These are phyloP conservation scores for Xenopus petersii DNA, from an alignment of 2,797 vertebrate species.

Conservation along the genomic window DNA sequence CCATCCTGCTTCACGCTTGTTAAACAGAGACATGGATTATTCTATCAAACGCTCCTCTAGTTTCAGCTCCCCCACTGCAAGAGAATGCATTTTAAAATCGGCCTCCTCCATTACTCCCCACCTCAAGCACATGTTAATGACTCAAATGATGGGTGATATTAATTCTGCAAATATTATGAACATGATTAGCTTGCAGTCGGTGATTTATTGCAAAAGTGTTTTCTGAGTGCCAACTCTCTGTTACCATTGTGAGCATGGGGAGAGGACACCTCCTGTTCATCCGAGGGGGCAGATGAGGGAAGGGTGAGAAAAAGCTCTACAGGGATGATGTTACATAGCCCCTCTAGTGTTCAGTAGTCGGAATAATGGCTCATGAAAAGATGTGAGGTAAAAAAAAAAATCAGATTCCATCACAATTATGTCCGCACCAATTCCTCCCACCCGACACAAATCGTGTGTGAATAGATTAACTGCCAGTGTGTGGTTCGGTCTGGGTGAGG, in stretches of 20 bases:
- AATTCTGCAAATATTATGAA: constrained; percentile 91
- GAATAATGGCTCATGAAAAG: too few relatives aligned
- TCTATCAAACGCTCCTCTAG: constrained; percentile 98
- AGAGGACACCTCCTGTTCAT: constrained; percentile 8
- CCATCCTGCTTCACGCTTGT: constrained; percentile 95
- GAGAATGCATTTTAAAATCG: constrained; percentile 75
- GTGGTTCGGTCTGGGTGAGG: too few relatives aligned
- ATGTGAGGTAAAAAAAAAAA: too few relatives aligned
- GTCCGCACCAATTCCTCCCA: too few relatives aligned
- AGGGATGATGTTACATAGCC: background rate
- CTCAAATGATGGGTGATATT: constrained; percentile 87
- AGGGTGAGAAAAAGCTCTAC: background rate
- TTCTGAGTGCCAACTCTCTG: constrained; percentile 76
- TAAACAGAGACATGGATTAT: constrained; percentile 98
- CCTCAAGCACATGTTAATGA: constrained; percentile 83
- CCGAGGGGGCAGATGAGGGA: background rate
- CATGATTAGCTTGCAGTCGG: constrained; percentile 95
- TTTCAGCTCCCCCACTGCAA: constrained; percentile 74
- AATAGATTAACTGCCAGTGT: too few relatives aligned
- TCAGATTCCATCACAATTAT: too few relatives aligned
- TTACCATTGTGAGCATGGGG: constrained; percentile 59
- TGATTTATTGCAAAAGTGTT: constrained; percentile 84
- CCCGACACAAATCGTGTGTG: too few relatives aligned
- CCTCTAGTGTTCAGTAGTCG: too few relatives aligned
- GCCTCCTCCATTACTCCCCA: constrained; percentile 55